These are phyloP conservation scores for Sphaerophoria taeniata DNA, from an alignment of 2,888 invertebrate species.

Conservation along the genomic window DNA sequence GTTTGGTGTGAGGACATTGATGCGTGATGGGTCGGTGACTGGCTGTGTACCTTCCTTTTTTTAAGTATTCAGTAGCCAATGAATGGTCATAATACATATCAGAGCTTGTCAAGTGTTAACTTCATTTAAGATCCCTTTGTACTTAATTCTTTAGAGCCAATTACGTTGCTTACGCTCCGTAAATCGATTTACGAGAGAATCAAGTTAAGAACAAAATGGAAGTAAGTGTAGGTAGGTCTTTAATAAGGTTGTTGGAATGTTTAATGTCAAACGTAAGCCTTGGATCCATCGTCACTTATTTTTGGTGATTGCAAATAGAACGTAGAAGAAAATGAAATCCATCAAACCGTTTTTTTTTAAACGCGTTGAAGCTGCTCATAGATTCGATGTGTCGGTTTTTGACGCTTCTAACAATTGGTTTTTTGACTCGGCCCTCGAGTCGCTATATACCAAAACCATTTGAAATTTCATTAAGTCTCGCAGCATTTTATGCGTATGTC, in stretches of 20 bases:
- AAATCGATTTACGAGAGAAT: conserved; percentile 17
- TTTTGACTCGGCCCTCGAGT: too few species aligned
- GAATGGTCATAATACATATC: conserved; percentile 38
- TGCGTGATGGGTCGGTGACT: neutral
- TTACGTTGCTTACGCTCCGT: conserved; percentile 62
- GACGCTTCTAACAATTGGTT: too few species aligned
- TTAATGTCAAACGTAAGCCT: conserved; percentile 50
- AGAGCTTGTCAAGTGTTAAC: conserved; percentile 62
- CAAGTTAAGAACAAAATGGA: conserved; percentile 36
- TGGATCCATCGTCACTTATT: conserved; percentile 35
- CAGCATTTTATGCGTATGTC: too few species aligned
- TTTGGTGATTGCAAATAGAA: too few species aligned
- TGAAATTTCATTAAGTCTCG: too few species aligned
- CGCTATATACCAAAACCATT: too few species aligned
- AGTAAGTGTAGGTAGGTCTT: conserved; percentile 26
- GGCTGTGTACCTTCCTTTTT: conserved; percentile 9
- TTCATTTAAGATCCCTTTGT: conserved; percentile 50
- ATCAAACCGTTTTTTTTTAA: too few species aligned
- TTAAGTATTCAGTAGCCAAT: conserved; percentile 42
- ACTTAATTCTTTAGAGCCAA: conserved; percentile 49
- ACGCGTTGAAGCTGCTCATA: too few species aligned
- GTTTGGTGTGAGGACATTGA: conserved; percentile 42
- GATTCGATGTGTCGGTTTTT: too few species aligned
- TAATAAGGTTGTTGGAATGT: conserved; percentile 53
- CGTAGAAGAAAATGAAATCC: too few species aligned